Evolutionary conservation across 2,888 invertebrate species (phyloP).

Genomic region (Scaptomyza reducta): DNA sequence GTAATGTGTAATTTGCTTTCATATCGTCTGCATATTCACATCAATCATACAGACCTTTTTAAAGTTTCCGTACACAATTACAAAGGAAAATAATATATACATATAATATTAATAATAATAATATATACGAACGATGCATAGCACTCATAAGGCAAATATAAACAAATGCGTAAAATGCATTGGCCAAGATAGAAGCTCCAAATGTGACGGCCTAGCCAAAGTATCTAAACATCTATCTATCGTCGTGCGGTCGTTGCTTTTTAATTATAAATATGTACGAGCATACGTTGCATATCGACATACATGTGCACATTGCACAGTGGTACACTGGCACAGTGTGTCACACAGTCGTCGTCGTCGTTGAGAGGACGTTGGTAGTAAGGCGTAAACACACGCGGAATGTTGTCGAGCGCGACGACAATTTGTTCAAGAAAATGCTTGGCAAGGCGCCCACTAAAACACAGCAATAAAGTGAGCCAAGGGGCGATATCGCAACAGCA

Average conservation of each 20-base stretch:
- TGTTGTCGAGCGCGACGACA: conserved; percentile 83
- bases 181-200: conserved; percentile 30
- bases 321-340: conserved; percentile 68
- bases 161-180: conserved; percentile 55
- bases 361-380: conserved; percentile 61
- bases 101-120: background rate
- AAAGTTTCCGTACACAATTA: background rate
- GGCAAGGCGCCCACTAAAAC: conserved; percentile 81
- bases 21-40: conserved; percentile 1
- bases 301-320: conserved; percentile 41
- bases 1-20: background rate
- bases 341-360: conserved; percentile 52
- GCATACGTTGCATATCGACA: conserved; percentile 2
- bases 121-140: background rate
- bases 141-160: conserved; percentile 30
- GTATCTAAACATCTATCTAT: conserved; percentile 49
- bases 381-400: conserved; percentile 76
- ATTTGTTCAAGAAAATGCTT: conserved; percentile 82
- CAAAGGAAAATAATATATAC: background rate
- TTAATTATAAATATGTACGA: conserved; percentile 64
- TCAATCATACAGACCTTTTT: background rate
- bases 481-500: conserved; percentile 34
- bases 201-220: conserved; percentile 59
- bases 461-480: conserved; percentile 65
- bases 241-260: conserved; percentile 47